A percentile compares a stretch with the other conserved stretches of the same genome.
phyloP scores from a whole-genome alignment of 2,797 vertebrate species.

The Spinibarbus caldwelli region DNA sequence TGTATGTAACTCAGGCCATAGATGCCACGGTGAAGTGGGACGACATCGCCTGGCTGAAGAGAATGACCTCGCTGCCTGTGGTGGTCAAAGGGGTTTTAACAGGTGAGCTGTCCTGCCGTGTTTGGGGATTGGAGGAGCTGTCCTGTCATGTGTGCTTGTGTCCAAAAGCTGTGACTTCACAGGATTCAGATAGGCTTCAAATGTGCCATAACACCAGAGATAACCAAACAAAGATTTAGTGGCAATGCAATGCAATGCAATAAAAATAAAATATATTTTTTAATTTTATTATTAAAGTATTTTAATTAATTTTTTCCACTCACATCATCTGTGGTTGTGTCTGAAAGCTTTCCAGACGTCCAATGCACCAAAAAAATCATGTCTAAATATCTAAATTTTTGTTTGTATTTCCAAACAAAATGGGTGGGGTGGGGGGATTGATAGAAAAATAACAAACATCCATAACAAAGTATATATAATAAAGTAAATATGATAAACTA shows the following conservation, averaged over 20 bases:
- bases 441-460: too few species aligned
- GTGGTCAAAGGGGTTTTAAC: constrained; percentile 83
- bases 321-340: constrained; percentile 11
- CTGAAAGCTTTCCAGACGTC: neutral
- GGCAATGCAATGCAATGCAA: neutral
- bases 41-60: constrained; percentile 84
- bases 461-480: too few species aligned
- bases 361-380: neutral
- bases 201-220: too few species aligned
- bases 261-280: neutral
- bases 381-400: neutral
- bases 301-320: neutral
- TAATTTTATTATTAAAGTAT: neutral
- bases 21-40: constrained; percentile 83
- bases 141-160: constrained; percentile 7
- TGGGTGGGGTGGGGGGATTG: too few species aligned
- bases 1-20: constrained; percentile 79
- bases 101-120: constrained; percentile 72
- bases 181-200: neutral
- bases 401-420: too few species aligned
- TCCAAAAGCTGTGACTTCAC: too few species aligned
- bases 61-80: constrained; percentile 78
- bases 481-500: too few species aligned
- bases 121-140: constrained; percentile 3
- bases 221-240: neutral